Base-by-base conservation (phyloP, 2,888 invertebrate species). In the Dynastes maya region DNA sequence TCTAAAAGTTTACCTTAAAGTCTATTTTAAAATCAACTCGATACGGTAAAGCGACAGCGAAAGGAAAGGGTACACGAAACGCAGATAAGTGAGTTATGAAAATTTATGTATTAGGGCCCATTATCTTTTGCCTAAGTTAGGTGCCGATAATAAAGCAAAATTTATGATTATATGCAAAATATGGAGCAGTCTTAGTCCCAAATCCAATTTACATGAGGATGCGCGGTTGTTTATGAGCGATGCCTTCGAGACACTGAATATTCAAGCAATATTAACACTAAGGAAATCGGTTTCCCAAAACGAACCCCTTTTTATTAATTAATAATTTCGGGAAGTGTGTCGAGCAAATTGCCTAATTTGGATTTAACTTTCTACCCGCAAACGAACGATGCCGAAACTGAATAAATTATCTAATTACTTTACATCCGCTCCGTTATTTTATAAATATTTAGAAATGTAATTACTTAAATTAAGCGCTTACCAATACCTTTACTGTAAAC, bases 91-190 rank as follows among this genome's bases (percentile, higher is more conserved):
- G 68, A 79, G 77, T 80, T 81, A 81, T 81, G 82, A 81, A 82
- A 82, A 82, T 82, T 81, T 81, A 79, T 81, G 80, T 80, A 81
- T 80, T 80, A 78, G 76, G 77, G 78, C 77, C 78, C 79, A 82
- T 80, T 83, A 81, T 82, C 81, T 80, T 77, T 77, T 76, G 78
- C 79, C 78, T 58, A 72, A 78, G 78, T 81, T 78, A 79, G 80
- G 77, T 77, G 79, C 78, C 78, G 82, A 82, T 82, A 81, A 78
- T 80, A 81, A 81, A 74, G 61, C 72, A 61, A 81, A 80, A 81
- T 82, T 82, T 81, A 81, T 81, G 81, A 82, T 81, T 80, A 80
- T 80, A 82, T 82, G 81, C 80, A 80, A 82, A 82, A 81, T 80
- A 82, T 81, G 79, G 80, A 79, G 78, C 79, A 74, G 77, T 81